phyloP scores from a whole-genome alignment of 2,113 vertebrate species.

The Chrysochloris asiatica region DNA sequence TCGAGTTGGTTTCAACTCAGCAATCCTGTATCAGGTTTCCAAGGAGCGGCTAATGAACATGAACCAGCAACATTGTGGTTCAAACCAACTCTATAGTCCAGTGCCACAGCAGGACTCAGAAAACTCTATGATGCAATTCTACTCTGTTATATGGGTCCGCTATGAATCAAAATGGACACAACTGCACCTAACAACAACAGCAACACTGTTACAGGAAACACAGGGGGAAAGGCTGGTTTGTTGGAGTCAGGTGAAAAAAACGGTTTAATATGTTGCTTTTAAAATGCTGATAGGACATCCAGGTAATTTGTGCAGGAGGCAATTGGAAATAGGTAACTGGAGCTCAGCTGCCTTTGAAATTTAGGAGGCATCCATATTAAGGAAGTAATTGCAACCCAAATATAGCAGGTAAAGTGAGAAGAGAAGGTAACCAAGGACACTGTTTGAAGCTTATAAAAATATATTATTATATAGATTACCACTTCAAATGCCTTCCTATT shows the following conservation, averaged over 20 bases:
- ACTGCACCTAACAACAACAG: too few species aligned
- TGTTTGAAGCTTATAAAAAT: constrained; percentile 48
- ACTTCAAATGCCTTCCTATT: constrained; percentile 19
- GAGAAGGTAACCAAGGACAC: constrained; percentile 48
- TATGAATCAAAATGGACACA: too few species aligned
- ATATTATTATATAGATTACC: constrained; percentile 30
- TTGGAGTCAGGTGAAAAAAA: neutral
- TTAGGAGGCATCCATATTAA: neutral
- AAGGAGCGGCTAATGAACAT: too few species aligned
- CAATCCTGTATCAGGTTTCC: too few species aligned
- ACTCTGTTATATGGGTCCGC: too few species aligned
- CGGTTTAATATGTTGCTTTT: constrained; percentile 35
- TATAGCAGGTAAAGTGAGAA: constrained; percentile 28
- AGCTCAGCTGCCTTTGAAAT: constrained; percentile 48
- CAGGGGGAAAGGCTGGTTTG: neutral
- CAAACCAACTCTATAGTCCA: too few species aligned
- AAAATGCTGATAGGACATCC: constrained; percentile 18
- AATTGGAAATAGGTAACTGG: neutral
- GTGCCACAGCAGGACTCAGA: too few species aligned
- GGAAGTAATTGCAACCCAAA: constrained; percentile 2
- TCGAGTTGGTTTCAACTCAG: too few species aligned
- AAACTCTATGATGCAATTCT: too few species aligned
- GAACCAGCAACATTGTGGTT: too few species aligned
- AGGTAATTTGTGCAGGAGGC: neutral
- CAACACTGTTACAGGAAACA: neutral